Base-by-base conservation (phyloP, 2,113 vertebrate species). In the Colistium nudipinnis region DNA sequence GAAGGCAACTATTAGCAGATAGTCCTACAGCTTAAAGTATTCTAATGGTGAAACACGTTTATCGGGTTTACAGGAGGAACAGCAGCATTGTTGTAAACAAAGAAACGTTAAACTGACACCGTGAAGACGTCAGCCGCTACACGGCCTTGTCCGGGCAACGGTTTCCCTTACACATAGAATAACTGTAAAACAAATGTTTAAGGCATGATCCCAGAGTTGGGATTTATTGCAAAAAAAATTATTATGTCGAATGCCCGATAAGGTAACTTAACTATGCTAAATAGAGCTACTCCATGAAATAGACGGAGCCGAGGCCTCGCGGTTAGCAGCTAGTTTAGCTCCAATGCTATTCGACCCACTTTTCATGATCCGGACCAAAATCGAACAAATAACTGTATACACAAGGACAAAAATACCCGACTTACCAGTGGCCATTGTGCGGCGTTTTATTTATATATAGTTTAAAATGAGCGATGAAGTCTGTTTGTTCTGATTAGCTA, bases 341-440 rank as follows among this genome's bases (percentile, higher is more conserved):
- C 11, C 25, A 7, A 31, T 53, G 74, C 70, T 60, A 60, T 8
- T 22, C 38, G 52, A 68, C 19, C 45, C 39, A 64, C 11, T 70
- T 83, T 68, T 19, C 12, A 43, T 7, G 3, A 7, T 1, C 1
- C 2, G 7, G 0, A 25, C 2, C 2, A 11, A 38, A 49, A 33
- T 12, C 1, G 17, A 28, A 17, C 14, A 28, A n/a, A 55, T n/a
- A 19, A 16, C 12, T 5, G 0, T 1, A 2, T 0, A 11, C 1
- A 30, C 0, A 31, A 1, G 4, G 0, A 8, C 16, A 24, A 19
- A 0, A 8, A 1, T 28, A 0, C 1, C 0, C 10, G 16, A 81
- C 84, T 90, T 77, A 94, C 93, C 92, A 44, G 93, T 93, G 72
- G 93, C 88, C 93, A 94, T 94, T 60, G 1, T 84, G 67, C n/a